phyloP scores from a whole-genome alignment of 2,797 vertebrate genomes.

The Chiroxiphia lanceolata region DNA sequence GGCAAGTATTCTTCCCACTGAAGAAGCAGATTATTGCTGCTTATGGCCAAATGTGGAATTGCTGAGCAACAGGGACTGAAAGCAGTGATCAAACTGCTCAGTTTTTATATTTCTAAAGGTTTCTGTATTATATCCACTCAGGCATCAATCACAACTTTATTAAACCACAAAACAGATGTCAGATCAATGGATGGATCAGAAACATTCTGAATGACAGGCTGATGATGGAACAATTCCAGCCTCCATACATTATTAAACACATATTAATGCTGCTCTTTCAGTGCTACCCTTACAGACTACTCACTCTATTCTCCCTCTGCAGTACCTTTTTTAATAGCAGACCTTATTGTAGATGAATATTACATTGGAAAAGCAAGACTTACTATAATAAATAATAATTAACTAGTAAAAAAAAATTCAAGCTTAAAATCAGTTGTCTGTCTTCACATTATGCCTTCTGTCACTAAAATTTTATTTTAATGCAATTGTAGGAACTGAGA shows the following conservation, averaged over 20 bases:
- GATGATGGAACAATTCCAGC: constrained; percentile 48
- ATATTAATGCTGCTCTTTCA: not conserved
- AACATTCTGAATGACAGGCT: constrained; percentile 48
- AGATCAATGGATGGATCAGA: constrained; percentile 31
- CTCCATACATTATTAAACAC: constrained; percentile 63
- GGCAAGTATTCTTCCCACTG: not conserved
- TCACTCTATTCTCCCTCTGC: not conserved
- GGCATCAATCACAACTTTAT: constrained; percentile 56
- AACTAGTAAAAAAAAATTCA: not conserved
- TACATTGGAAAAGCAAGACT: not conserved
- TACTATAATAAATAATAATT: constrained; percentile 26
- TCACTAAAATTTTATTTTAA: constrained; percentile 16
- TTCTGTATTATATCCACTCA: constrained; percentile 11
- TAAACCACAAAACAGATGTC: constrained; percentile 30
- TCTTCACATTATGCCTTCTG: not conserved
- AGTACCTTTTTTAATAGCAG: not conserved
- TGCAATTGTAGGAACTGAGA: not conserved
- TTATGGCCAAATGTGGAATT: not conserved
- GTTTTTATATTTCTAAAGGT: constrained; percentile 25
- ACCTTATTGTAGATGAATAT: not conserved
- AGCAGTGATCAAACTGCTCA: not conserved
- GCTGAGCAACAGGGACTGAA: not conserved
- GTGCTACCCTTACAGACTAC: not conserved
- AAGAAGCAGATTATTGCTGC: not conserved
- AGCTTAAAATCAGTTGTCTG: not conserved